Conservation (phyloP, 2,113 vertebrate species). For the Monarcha castaneiventris region DNA sequence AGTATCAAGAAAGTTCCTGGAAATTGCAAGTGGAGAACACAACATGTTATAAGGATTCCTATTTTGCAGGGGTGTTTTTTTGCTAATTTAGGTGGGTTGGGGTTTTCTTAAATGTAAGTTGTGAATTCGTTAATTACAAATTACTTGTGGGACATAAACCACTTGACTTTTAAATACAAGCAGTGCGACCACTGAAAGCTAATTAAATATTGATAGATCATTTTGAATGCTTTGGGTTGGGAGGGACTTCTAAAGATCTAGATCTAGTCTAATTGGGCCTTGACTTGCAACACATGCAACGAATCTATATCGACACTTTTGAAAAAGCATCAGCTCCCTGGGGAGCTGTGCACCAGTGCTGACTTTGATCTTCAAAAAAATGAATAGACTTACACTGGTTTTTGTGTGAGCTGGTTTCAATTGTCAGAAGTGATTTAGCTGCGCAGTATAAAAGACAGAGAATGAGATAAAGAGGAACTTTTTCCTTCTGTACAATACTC, state of each 20-base stretch:
- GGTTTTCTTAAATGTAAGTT: not conserved
- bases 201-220: not conserved
- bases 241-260: not conserved
- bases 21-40: not conserved
- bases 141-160: not conserved
- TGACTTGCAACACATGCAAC: not conserved
- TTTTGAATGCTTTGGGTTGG: not conserved
- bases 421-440: not conserved
- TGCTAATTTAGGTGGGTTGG: not conserved
- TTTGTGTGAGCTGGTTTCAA: not conserved
- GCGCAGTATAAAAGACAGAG: not conserved
- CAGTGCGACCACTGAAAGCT: not conserved
- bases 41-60: not conserved
- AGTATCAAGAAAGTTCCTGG: not conserved
- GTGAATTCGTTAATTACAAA: not conserved
- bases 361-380: not conserved
- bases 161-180: not conserved
- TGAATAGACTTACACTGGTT: not conserved
- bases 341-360: not conserved
- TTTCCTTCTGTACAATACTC: not conserved
- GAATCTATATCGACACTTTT: not conserved
- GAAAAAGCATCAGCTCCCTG: not conserved
- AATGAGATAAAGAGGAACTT: not conserved
- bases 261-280: not conserved
- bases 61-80: not conserved